These are phyloP conservation scores for Molothrus ater DNA, from an alignment of 2,797 vertebrate species.

Conservation along the genomic window DNA sequence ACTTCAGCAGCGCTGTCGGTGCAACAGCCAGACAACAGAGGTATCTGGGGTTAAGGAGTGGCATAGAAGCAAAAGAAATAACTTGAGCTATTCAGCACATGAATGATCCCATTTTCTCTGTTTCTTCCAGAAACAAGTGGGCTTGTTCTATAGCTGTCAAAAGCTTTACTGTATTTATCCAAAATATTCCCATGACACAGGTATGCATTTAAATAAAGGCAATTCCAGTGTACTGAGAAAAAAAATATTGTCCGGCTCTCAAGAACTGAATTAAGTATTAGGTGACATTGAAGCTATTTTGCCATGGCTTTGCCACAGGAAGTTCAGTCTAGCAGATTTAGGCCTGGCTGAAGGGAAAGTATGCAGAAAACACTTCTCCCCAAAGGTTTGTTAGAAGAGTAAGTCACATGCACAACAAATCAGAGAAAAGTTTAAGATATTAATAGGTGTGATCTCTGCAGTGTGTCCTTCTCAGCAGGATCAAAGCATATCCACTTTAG, in stretches of 20 bases:
- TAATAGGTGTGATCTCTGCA: neutral
- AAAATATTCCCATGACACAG: neutral
- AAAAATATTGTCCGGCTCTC: neutral
- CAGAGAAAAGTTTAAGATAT: neutral
- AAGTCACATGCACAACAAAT: neutral
- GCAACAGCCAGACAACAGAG: neutral
- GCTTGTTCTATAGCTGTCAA: neutral
- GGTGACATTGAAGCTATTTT: neutral
- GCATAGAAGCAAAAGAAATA: neutral
- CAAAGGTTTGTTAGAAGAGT: neutral
- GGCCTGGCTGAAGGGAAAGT: neutral
- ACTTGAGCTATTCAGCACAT: neutral
- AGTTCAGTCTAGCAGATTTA: neutral
- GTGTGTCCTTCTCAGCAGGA: neutral
- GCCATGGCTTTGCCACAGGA: neutral
- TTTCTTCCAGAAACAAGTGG: neutral
- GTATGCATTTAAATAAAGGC: neutral
- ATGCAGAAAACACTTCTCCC: neutral
- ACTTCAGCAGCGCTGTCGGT: neutral
- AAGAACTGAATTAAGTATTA: neutral
- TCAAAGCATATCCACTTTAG: neutral
- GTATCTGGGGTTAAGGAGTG: neutral
- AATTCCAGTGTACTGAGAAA: neutral
- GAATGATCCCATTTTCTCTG: neutral
- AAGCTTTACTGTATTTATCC: conserved; percentile 1